Evolutionary conservation across 2,797 vertebrate genomes (phyloP).

Genomic region (Kryptolebias ocellatus): DNA sequence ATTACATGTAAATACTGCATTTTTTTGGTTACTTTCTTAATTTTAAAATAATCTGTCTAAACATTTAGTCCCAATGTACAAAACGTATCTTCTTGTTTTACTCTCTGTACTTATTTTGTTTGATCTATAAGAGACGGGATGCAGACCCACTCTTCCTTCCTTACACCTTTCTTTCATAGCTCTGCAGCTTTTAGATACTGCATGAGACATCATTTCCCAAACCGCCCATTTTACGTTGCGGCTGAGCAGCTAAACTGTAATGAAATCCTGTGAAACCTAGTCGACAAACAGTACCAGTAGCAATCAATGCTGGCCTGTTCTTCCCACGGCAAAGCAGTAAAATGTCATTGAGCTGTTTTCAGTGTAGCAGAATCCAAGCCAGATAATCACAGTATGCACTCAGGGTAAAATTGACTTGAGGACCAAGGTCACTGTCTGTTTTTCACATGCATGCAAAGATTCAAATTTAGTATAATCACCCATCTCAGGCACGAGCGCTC

Average conservation of each 20-base stretch:
- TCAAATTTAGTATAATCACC: neutral
- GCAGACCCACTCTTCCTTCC: conserved; percentile 9
- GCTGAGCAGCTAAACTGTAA: conserved; percentile 62
- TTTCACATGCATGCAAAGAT: conserved; percentile 30
- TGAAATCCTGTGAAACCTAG: conserved; percentile 54
- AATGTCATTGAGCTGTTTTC: conserved; percentile 73
- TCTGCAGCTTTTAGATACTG: conserved; percentile 44
- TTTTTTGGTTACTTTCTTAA: neutral
- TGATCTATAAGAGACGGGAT: conserved; percentile 1
- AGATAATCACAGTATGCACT: conserved; percentile 67
- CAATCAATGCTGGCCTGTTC: conserved; percentile 60
- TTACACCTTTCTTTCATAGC: conserved; percentile 7
- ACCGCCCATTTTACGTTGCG: conserved; percentile 33
- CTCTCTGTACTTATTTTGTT: neutral
- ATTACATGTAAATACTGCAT: neutral
- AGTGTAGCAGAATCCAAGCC: conserved; percentile 49
- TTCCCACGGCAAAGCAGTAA: conserved; percentile 44
- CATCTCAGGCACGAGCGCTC: neutral
- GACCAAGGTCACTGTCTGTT: conserved; percentile 60
- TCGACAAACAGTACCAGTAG: conserved; percentile 51
- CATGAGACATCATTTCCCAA: conserved; percentile 49
- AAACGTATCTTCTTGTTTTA: neutral
- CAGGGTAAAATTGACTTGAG: conserved; percentile 57
- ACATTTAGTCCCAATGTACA: neutral
- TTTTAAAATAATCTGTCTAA: neutral